phyloP scores from a whole-genome alignment of 2,888 invertebrate genomes.

The Agriotes lineatus region DNA sequence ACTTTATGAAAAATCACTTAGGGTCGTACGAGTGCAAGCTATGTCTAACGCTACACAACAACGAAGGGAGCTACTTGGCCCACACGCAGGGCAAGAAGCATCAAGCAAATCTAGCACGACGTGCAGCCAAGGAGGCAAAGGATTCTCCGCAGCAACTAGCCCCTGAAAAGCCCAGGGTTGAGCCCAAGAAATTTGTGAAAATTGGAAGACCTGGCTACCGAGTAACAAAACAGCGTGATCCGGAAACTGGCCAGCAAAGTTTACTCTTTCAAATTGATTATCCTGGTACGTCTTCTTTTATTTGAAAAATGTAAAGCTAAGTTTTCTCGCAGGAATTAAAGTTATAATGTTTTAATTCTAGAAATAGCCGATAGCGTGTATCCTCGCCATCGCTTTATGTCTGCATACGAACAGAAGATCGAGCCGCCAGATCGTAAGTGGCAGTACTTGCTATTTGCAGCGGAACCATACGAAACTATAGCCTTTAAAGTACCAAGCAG shows the following conservation, averaged over 20 bases:
- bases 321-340: neutral
- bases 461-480: conserved; percentile 99
- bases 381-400: conserved; percentile 99
- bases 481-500: conserved; percentile 99
- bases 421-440: conserved; percentile 99
- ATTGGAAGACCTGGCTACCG: conserved; percentile 99
- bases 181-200: conserved; percentile 99
- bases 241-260: conserved; percentile 95
- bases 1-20: conserved; percentile 99
- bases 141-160: conserved; percentile 95
- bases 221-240: conserved; percentile 98
- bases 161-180: conserved; percentile 95
- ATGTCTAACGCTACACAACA: conserved; percentile 98
- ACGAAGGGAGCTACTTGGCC: conserved; percentile 98
- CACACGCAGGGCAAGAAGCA: conserved; percentile 99
- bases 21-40: conserved; percentile 99
- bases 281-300: conserved; percentile 70
- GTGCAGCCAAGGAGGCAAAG: conserved; percentile 98
- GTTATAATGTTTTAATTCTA: conserved; percentile 58
- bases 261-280: conserved; percentile 97
- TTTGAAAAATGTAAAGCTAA: neutral
- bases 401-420: conserved; percentile 99
- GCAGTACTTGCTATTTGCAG: conserved; percentile 99
- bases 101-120: conserved; percentile 96
- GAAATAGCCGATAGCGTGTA: conserved; percentile 90